Evolutionary conservation across 2,113 vertebrate species (phyloP).

Genomic region (Rhabdornis inornatus): DNA sequence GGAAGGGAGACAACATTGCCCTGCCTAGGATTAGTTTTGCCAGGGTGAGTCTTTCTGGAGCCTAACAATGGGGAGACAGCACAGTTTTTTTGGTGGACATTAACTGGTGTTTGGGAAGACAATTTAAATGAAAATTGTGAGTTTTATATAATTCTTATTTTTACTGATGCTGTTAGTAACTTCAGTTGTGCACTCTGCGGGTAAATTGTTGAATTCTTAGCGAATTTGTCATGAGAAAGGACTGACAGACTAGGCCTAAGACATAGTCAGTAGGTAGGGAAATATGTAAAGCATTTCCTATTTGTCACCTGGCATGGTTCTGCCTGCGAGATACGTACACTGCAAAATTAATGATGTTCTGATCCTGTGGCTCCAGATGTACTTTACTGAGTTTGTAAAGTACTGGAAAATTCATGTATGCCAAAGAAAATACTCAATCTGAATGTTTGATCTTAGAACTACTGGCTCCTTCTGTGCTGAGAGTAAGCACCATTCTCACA

Average conservation of each 20-base stretch:
- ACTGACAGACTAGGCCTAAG: not conserved
- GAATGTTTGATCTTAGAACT: not conserved
- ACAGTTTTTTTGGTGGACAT: not conserved
- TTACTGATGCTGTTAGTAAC: not conserved
- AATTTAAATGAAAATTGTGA: not conserved
- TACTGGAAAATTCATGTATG: not conserved
- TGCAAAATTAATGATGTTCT: not conserved
- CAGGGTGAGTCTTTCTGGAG: not conserved
- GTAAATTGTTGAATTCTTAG: not conserved
- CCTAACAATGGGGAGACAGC: not conserved
- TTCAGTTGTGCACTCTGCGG: not conserved
- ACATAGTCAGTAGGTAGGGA: not conserved
- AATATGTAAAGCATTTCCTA: not conserved
- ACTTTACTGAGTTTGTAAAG: not conserved
- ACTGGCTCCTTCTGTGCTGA: not conserved
- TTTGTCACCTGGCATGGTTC: not conserved
- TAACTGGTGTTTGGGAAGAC: not conserved
- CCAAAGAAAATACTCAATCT: not conserved
- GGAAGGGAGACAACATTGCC: not conserved
- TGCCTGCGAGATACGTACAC: accelerated
- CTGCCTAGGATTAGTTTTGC: not conserved
- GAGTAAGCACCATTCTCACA: not conserved
- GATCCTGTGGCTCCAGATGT: not conserved
- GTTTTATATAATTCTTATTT: not conserved
- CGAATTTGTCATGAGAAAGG: not conserved